phyloP scores from a whole-genome alignment of 1,140 invertebrate species.

The Zaprionus ghesquierei region DNA sequence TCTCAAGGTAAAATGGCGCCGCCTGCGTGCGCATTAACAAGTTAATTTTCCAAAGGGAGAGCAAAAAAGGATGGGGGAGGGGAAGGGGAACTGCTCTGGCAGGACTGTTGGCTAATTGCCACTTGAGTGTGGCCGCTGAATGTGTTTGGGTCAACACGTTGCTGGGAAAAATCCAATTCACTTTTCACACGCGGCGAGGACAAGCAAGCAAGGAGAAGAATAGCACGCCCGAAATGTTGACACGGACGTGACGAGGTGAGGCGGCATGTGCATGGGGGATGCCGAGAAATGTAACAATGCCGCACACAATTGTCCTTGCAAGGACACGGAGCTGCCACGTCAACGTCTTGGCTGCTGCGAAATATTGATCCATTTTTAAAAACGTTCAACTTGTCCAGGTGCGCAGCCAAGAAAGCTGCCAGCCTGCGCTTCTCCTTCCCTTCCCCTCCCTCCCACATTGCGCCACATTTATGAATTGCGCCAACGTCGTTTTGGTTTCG shows the following conservation, averaged over 20 bases:
- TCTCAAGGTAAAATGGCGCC: constrained; percentile 59
- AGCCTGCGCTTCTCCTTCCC: background rate
- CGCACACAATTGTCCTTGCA: constrained; percentile 71
- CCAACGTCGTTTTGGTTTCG: background rate
- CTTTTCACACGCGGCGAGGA: background rate
- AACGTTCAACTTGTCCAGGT: constrained; percentile 56
- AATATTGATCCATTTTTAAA: constrained; percentile 72
- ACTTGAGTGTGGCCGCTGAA: constrained; percentile 45
- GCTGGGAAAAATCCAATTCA: background rate
- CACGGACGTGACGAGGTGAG: background rate
- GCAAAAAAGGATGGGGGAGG: background rate
- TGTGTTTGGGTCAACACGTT: constrained; percentile 32
- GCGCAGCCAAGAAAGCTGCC: constrained; percentile 3
- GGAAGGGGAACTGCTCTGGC: background rate
- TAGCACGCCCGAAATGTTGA: constrained; percentile 13
- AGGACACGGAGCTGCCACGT: constrained; percentile 69
- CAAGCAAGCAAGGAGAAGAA: background rate
- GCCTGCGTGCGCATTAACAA: constrained; percentile 34
- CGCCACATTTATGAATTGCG: constrained; percentile 66
- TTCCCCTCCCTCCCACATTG: constrained; percentile 4
- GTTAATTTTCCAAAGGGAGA: constrained; percentile 35
- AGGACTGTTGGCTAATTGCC: constrained; percentile 55
- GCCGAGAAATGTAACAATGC: constrained; percentile 28
- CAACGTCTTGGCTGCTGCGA: constrained; percentile 57
- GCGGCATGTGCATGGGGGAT: too few species aligned